Percentiles rank a stretch among this genome's conserved stretches.
phyloP scores from a whole-genome alignment of 2,113 vertebrate species.

The Phalacrocorax carbo region DNA sequence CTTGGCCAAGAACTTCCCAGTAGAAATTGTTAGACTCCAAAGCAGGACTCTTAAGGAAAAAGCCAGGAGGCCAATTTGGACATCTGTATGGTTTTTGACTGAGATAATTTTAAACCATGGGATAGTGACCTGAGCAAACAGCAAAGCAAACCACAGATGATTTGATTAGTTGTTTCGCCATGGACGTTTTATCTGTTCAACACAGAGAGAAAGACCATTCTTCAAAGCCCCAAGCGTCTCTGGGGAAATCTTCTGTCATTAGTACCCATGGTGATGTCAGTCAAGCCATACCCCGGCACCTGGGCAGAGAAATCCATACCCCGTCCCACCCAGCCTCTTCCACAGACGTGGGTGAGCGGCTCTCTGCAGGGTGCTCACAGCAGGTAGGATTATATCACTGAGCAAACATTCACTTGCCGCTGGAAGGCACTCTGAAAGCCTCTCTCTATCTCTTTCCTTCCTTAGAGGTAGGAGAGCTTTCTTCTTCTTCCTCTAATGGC shows the following conservation, averaged over 20 bases:
- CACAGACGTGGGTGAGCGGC: neutral
- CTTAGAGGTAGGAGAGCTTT: neutral
- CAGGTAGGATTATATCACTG: neutral
- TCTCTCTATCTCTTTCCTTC: neutral
- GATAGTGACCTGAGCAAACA: slow-evolving; percentile 53
- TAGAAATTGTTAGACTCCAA: neutral
- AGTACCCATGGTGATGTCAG: slow-evolving; percentile 65
- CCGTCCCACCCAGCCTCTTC: neutral
- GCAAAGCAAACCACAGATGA: slow-evolving; percentile 52
- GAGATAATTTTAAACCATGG: slow-evolving; percentile 40
- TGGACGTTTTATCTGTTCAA: slow-evolving; percentile 52
- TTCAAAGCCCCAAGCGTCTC: slow-evolving; percentile 17
- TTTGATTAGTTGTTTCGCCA: slow-evolving; percentile 49
- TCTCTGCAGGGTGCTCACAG: neutral
- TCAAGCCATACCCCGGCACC: neutral
- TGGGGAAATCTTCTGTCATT: slow-evolving; percentile 51
- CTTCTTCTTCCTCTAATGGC: neutral
- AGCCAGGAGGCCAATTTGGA: slow-evolving; percentile 44
- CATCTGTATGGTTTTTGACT: slow-evolving; percentile 43
- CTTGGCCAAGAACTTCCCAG: slow-evolving; percentile 11
- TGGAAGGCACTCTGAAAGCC: neutral
- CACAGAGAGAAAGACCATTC: slow-evolving; percentile 42
- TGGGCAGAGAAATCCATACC: slow-evolving; percentile 5
- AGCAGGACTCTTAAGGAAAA: slow-evolving; percentile 6
- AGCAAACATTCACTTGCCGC: neutral